A percentile compares a stretch with the other conserved stretches of the same genome.
Conservation (phyloP, 2,888 invertebrate genomes). For the Masnerella sp. region DNA sequence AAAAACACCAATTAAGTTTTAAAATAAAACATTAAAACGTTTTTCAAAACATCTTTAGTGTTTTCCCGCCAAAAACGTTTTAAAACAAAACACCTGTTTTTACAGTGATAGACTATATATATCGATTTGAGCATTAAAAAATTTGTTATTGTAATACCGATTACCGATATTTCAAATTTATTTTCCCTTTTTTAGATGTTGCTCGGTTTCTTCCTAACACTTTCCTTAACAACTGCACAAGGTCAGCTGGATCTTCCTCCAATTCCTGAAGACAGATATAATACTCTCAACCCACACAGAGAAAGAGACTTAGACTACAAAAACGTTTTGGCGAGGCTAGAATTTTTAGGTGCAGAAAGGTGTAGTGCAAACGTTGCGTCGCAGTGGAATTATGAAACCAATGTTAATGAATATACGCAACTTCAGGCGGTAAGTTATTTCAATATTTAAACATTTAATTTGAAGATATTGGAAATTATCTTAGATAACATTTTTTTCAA, state of each 20-base stretch:
- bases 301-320: conserved; percentile 66
- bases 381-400: conserved; percentile 93
- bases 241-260: conserved; percentile 73
- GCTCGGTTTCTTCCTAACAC: conserved; percentile 57
- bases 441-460: background rate
- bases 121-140: too few relatives aligned
- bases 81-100: too few relatives aligned
- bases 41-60: too few relatives aligned
- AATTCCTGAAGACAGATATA: conserved; percentile 65
- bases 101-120: too few relatives aligned
- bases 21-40: too few relatives aligned
- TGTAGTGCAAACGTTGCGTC: conserved; percentile 92
- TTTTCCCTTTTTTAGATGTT: conserved; percentile 58
- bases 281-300: conserved; percentile 55
- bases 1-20: too few relatives aligned
- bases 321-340: conserved; percentile 82
- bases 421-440: conserved; percentile 90
- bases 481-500: background rate
- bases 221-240: conserved; percentile 60
- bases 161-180: too few relatives aligned
- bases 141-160: too few relatives aligned
- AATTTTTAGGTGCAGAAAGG: conserved; percentile 87
- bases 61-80: too few relatives aligned
- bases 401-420: conserved; percentile 90
- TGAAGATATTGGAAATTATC: too few relatives aligned